phyloP scores from a whole-genome alignment of 2,888 invertebrate genomes.

The Lapara coniferarum region DNA sequence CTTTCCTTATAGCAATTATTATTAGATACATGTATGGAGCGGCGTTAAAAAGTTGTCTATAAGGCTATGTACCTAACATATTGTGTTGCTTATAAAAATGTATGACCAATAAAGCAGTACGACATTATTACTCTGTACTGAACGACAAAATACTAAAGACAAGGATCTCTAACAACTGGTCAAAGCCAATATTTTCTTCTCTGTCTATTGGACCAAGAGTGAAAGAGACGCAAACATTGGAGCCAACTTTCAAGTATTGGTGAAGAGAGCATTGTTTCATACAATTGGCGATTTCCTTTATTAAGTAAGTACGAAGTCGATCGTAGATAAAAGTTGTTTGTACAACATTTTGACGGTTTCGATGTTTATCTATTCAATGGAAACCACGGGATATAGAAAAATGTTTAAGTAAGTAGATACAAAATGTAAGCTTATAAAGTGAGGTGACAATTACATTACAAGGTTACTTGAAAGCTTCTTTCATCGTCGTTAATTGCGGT shows the following conservation, averaged over 20 bases:
- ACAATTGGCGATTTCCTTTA: conserved; percentile 79
- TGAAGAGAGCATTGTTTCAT: conserved; percentile 30
- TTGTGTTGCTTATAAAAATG: conserved; percentile 15
- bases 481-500: neutral
- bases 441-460: neutral
- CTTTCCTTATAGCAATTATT: conserved; percentile 4
- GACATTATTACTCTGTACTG: neutral
- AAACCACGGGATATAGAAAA: conserved; percentile 29
- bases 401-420: neutral
- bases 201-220: neutral
- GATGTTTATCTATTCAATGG: conserved; percentile 50
- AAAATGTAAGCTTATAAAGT: neutral
- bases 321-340: conserved; percentile 63
- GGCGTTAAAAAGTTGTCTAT: conserved; percentile 4
- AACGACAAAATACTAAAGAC: conserved; percentile 6
- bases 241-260: neutral
- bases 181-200: neutral
- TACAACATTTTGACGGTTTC: conserved; percentile 72
- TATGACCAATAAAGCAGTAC: conserved; percentile 6
- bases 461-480: neutral
- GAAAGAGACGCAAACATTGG: conserved; percentile 16
- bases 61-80: conserved; percentile 8
- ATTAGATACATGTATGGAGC: conserved; percentile 3
- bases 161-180: neutral
- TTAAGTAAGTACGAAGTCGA: conserved; percentile 66